These are phyloP conservation scores for Trachemys scripta DNA, from an alignment of 2,113 vertebrate genomes.

Conservation along the genomic window DNA sequence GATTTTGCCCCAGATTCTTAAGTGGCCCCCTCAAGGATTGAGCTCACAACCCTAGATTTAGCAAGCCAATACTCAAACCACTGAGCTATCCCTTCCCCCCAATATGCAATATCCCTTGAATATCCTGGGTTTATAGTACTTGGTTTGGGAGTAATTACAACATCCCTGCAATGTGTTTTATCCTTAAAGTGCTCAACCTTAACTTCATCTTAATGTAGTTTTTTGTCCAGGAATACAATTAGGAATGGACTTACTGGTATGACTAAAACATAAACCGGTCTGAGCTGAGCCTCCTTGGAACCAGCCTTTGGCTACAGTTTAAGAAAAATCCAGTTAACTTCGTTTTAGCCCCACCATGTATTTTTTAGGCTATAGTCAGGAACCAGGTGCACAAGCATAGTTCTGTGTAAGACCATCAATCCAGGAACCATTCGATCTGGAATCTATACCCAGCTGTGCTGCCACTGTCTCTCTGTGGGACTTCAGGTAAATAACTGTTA, in stretches of 20 bases:
- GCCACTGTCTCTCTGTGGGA: neutral
- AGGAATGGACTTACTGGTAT: neutral
- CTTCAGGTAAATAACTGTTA: neutral
- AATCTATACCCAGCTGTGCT: accelerated
- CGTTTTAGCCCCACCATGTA: neutral
- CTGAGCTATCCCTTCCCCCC: no score
- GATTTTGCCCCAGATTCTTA: no score
- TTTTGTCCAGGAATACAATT: slow-evolving; percentile 36
- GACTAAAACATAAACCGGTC: slow-evolving; percentile 63
- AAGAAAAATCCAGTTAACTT: neutral
- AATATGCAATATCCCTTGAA: neutral
- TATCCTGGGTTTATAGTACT: slow-evolving; percentile 1
- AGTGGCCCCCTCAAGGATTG: no score
- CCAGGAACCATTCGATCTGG: neutral
- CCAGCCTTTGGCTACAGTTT: neutral
- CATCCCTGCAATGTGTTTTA: slow-evolving; percentile 23
- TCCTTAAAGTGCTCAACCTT: neutral
- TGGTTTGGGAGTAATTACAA: slow-evolving; percentile 56
- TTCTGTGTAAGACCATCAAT: neutral
- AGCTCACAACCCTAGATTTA: no score
- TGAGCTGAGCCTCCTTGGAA: neutral
- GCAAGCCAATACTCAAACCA: no score
- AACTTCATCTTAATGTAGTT: slow-evolving; percentile 1
- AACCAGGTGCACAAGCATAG: neutral
- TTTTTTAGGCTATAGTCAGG: neutral